A percentile compares a stretch with the other conserved stretches of the same genome.
Evolutionary conservation across 2,113 vertebrate species (phyloP).

Genomic region (Chiloscyllium plagiosum): DNA sequence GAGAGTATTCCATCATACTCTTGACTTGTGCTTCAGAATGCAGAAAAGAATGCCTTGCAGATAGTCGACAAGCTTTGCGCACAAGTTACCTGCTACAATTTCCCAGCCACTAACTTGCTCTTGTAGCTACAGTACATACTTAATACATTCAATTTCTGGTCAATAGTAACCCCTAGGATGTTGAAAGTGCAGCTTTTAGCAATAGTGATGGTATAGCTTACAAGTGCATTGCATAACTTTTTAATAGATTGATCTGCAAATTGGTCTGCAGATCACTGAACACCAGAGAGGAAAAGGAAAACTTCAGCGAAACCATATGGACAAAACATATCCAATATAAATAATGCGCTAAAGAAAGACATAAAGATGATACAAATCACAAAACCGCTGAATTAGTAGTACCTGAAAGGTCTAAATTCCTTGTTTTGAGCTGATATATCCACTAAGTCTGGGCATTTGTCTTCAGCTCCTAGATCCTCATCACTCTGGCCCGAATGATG

Average conservation of each 20-base stretch:
- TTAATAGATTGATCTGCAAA: not conserved
- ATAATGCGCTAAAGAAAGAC: not conserved
- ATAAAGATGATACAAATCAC: not conserved
- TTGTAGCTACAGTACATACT: too few relatives aligned
- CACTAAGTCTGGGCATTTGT: slow-evolving; percentile 63
- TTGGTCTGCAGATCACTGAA: not conserved
- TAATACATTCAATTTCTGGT: too few relatives aligned
- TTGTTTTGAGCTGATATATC: slow-evolving; percentile 59
- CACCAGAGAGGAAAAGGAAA: not conserved
- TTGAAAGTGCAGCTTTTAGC: too few relatives aligned
- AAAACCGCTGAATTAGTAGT: slow-evolving; percentile 44
- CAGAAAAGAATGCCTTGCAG: too few relatives aligned
- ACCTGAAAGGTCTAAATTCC: slow-evolving; percentile 63
- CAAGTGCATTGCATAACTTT: not conserved
- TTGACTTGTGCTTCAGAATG: too few relatives aligned
- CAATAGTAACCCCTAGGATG: too few relatives aligned
- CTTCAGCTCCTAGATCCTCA: slow-evolving; percentile 49
- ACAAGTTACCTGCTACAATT: too few relatives aligned
- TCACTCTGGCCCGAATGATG: slow-evolving; percentile 31
- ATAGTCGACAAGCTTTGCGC: too few relatives aligned
- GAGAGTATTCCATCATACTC: too few relatives aligned
- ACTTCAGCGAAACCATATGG: not conserved
- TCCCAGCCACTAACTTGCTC: too few relatives aligned
- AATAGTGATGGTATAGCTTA: not conserved
- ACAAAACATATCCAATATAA: not conserved